Conservation (phyloP, 2,888 invertebrate genomes). For the Acleris laterana region DNA sequence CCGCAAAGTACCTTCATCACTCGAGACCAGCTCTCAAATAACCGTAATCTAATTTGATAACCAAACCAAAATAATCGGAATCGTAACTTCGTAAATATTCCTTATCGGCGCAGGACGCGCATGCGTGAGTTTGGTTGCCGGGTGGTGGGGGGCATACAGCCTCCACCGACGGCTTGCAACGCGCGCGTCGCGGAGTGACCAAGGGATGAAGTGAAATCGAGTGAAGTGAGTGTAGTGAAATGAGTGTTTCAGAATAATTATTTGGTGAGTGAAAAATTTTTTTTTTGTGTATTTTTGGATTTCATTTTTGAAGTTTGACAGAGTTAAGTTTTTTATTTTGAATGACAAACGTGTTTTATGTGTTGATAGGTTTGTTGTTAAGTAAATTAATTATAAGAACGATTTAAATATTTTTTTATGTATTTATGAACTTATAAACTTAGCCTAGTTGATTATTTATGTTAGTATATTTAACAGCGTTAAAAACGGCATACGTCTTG, state of each 20-base stretch:
- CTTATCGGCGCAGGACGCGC: constrained; percentile 10
- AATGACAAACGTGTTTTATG: too few species aligned
- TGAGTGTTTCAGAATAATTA: constrained; percentile 28
- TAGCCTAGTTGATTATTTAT: too few species aligned
- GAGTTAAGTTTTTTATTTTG: neutral
- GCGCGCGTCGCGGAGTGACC: constrained; percentile 26
- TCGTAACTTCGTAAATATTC: constrained; percentile 34
- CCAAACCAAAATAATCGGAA: constrained; percentile 28
- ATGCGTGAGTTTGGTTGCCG: constrained; percentile 15
- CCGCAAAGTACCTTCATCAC: too few species aligned
- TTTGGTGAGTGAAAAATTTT: constrained; percentile 19
- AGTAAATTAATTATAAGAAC: too few species aligned
- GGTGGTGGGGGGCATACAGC: constrained; percentile 30
- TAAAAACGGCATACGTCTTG: too few species aligned
- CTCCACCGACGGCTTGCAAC: constrained; percentile 5
- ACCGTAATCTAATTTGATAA: constrained; percentile 22
- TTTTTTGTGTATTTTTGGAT: neutral
- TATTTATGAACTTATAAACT: too few species aligned
- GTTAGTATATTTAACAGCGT: too few species aligned
- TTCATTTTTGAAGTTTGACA: neutral
- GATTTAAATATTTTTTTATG: too few species aligned
- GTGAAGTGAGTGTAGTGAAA: constrained; percentile 21
- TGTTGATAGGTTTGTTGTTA: too few species aligned
- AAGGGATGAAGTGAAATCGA: constrained; percentile 30
- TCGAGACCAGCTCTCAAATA: too few species aligned